Base-by-base conservation (phyloP, 2,797 vertebrate species). In the Discoglossus pictus region DNA sequence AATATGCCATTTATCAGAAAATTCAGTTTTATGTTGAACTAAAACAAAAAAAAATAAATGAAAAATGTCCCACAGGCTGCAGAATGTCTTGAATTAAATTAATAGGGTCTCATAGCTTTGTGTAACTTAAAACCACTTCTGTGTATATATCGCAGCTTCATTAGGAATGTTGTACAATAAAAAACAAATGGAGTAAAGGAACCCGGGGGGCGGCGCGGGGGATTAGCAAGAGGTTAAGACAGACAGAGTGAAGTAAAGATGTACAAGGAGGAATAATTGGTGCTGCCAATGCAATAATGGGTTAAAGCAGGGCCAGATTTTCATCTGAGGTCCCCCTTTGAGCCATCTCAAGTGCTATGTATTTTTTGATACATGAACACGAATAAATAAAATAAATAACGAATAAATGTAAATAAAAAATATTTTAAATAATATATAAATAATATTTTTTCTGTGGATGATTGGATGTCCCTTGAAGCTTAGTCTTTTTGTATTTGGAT, bases 31-130 rank as follows among this genome's bases (percentile, higher is more conserved):
- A 16, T 18, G 43, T 38, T 47, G 48, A 36, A 56, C 47, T 9
- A n/a, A 24, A 51, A 51, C 40, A 24, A 15, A 2, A 31, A 27
- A 18, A 12, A 43, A 36, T n/a, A 43, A 43, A 53, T 13, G 12
- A 27, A 8, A 20, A 7, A 6, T 15, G 44, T 58, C 53, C 43
- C 54, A 58, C 31, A 46, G 64, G 43, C 53, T 48, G 43, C 52
- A 58, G 40, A 53, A 66, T 58, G 64, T 58, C 64, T 58, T 58
- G 43, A 66, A 66, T 66, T 58, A 55, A 36, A 24, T 36, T 65
- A 58, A 58, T 58, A 15, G 51, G 52, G 18, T 48, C 52, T 55
- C 42, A 23, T 50, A 39, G 38, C 20, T 58, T 39, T 39, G 34
- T 58, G 64, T 58, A 66, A 66, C 63, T 13, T 47, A 47, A 61